Conservation (phyloP, 2,113 vertebrate species). For the Sprattus sprattus region DNA sequence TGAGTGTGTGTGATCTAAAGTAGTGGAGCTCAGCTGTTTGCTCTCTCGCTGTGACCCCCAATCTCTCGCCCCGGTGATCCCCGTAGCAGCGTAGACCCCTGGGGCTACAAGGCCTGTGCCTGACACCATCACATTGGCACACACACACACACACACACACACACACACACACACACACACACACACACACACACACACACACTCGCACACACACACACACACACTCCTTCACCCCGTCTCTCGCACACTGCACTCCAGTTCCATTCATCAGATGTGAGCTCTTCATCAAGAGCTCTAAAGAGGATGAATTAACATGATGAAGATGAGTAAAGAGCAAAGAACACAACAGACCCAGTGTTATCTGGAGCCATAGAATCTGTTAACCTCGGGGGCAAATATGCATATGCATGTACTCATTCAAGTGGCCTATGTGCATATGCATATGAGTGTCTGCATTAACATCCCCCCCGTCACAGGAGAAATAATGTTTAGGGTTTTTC, state of each 20-base stretch:
- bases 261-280: constrained; percentile 8
- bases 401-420: neutral
- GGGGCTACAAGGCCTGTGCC: neutral
- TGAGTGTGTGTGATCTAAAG: neutral
- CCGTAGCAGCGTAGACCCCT: neutral
- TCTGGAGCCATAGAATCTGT: neutral
- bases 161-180: constrained; percentile 7
- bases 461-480: neutral
- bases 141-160: constrained; percentile 8
- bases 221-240: neutral
- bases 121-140: constrained; percentile 24
- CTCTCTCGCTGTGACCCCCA: neutral
- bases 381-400: neutral
- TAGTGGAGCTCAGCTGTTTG: neutral
- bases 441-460: neutral
- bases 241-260: neutral
- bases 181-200: neutral
- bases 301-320: neutral
- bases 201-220: constrained; percentile 22
- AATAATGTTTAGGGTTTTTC: neutral
- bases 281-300: neutral
- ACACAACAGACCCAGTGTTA: neutral
- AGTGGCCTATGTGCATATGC: neutral
- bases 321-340: neutral
- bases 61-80: neutral